Evolutionary conservation across 2,797 vertebrate genomes (phyloP).

Genomic region (Numenius phaeopus): DNA sequence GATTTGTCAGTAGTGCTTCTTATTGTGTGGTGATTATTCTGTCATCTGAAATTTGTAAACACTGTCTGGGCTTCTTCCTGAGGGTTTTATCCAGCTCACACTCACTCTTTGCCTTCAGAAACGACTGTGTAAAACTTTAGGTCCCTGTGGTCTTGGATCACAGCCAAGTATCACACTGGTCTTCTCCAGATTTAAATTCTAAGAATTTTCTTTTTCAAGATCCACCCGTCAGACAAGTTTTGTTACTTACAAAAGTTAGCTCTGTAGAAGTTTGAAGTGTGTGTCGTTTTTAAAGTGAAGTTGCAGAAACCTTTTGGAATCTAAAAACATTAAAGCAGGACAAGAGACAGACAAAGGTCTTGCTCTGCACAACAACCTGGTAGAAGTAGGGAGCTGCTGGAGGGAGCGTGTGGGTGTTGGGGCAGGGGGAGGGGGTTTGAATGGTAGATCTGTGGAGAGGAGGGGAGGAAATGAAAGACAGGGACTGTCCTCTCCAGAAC

Average conservation of each 20-base stretch:
- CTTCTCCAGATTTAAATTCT: conserved; percentile 15
- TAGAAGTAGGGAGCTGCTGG: not conserved
- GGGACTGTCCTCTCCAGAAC: not conserved
- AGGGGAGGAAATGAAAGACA: not conserved
- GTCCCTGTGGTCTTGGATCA: not conserved
- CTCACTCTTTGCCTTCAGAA: not conserved
- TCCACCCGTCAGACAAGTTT: conserved; percentile 2
- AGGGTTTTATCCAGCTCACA: not conserved
- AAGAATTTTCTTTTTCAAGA: conserved; percentile 22
- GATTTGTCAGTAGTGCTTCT: not conserved
- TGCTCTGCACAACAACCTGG: not conserved
- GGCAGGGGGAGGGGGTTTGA: not conserved
- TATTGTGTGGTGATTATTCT: not conserved
- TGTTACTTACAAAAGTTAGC: not conserved
- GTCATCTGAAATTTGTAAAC: not conserved
- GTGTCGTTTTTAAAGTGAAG: not conserved
- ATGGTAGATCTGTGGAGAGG: not conserved
- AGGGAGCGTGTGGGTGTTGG: not conserved
- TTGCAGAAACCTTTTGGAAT: not conserved
- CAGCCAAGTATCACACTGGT: not conserved
- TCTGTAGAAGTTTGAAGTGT: not conserved
- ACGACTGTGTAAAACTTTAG: not conserved
- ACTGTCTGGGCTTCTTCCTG: not conserved
- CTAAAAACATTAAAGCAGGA: not conserved
- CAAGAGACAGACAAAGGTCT: not conserved